These are phyloP conservation scores for Sebastes fasciatus DNA, from an alignment of 2,113 vertebrate species.

Conservation along the genomic window DNA sequence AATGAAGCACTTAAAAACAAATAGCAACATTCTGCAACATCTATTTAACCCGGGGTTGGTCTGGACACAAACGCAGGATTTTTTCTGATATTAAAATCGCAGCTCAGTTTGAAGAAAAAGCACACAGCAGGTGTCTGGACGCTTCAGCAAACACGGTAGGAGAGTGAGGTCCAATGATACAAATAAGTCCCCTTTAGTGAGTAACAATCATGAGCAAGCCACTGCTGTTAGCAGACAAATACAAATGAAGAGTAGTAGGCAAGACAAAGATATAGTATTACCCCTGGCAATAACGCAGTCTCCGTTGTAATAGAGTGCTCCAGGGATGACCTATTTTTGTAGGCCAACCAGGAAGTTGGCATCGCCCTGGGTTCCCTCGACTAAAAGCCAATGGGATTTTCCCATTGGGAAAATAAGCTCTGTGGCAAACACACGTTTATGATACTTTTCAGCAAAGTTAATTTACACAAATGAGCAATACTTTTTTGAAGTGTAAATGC, in stretches of 20 bases:
- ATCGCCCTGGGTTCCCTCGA: no score
- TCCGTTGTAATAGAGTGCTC: no score
- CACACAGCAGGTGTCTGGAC: constrained; percentile 24
- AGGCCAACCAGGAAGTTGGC: no score
- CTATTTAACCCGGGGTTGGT: neutral
- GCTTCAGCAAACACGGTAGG: constrained; percentile 2
- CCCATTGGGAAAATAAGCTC: no score
- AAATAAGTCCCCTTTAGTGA: constrained; percentile 12
- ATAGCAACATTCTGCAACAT: constrained; percentile 17
- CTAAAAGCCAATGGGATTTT: no score
- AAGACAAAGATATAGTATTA: constrained; percentile 40
- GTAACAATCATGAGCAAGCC: constrained; percentile 37
- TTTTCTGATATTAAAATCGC: constrained; percentile 19
- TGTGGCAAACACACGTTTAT: no score
- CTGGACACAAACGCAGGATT: constrained; percentile 12
- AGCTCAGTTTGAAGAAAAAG: constrained; percentile 16
- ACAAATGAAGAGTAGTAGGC: constrained; percentile 19
- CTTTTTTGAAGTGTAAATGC: no score
- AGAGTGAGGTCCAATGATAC: constrained; percentile 3
- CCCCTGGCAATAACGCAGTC: neutral
- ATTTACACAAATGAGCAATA: no score
- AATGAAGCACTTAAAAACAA: constrained; percentile 14
- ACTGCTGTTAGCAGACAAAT: constrained; percentile 53
- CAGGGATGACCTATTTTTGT: no score
- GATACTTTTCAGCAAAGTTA: no score